Conservation (phyloP, 2,797 vertebrate genomes). For the Alosa sapidissima region DNA sequence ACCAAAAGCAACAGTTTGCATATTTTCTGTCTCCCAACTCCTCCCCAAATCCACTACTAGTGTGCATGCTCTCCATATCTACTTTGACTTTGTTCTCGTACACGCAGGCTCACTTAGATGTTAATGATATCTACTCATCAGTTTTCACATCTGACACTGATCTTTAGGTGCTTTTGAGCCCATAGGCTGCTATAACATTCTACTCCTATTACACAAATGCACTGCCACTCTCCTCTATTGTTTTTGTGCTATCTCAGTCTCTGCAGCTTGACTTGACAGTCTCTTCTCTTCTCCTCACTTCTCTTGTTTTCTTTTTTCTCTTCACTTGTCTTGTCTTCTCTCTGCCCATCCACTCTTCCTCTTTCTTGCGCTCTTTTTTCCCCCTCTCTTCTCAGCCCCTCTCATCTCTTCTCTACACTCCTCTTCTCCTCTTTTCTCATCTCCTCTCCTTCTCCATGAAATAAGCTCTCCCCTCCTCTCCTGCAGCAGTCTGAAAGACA, state of each 20-base stretch:
- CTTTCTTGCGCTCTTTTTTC: conserved; percentile 61
- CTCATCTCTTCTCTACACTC: conserved; percentile 44
- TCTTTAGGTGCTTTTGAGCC: background rate
- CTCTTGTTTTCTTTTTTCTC: background rate
- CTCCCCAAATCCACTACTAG: background rate
- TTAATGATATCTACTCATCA: background rate
- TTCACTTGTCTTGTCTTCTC: background rate
- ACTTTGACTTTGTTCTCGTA: background rate
- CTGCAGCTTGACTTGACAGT: background rate
- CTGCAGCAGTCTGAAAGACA: conserved; percentile 70
- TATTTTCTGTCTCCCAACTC: background rate
- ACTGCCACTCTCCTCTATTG: background rate
- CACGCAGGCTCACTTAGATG: background rate
- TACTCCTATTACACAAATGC: background rate
- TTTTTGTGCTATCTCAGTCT: background rate
- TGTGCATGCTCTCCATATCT: background rate
- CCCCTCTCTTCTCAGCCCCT: conserved; percentile 55
- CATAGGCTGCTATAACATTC: background rate
- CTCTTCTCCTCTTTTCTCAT: background rate
- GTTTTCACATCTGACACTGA: background rate
- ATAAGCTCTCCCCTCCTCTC: conserved; percentile 63
- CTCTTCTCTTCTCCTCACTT: background rate
- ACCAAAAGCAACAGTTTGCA: background rate
- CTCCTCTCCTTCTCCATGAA: conserved; percentile 15
- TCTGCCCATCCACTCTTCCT: background rate